phyloP scores from a whole-genome alignment of 2,888 invertebrate genomes.

The Parascotia fuliginaria region DNA sequence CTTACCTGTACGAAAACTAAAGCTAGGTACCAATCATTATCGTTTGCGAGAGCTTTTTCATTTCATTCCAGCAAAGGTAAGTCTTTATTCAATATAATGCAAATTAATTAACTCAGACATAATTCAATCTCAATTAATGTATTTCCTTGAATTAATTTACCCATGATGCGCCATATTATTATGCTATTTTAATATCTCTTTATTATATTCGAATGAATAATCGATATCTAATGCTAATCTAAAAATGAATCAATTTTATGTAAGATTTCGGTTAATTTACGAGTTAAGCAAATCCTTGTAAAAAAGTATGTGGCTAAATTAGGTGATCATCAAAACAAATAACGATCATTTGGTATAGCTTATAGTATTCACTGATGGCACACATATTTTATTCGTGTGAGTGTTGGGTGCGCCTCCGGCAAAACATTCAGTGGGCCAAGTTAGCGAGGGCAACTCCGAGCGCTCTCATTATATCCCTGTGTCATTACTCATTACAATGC shows the following conservation, averaged over 20 bases:
- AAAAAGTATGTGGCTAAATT: conserved; percentile 45
- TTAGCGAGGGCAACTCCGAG: conserved; percentile 49
- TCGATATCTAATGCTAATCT: conserved; percentile 19
- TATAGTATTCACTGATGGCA: conserved; percentile 46
- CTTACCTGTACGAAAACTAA: no score
- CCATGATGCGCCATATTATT: not conserved
- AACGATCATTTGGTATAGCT: conserved; percentile 44
- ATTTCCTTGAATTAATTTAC: not conserved
- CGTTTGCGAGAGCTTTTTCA: no score
- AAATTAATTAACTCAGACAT: no score
- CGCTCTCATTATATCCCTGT: conserved; percentile 55
- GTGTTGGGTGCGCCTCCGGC: conserved; percentile 60
- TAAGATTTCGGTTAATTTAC: conserved; percentile 38
- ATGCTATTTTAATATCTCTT: conserved; percentile 28
- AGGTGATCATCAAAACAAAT: conserved; percentile 58
- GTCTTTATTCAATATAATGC: no score
- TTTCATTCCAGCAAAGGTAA: no score
- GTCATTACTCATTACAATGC: conserved; percentile 52
- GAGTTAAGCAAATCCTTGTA: conserved; percentile 44
- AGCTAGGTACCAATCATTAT: no score
- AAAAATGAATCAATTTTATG: conserved; percentile 26
- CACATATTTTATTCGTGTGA: conserved; percentile 51
- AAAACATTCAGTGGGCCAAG: conserved; percentile 50
- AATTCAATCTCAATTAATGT: no score
- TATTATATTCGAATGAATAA: conserved; percentile 29